Conservation (phyloP, 2,113 vertebrate species). For the Brachyhypopomus occidentalis region DNA sequence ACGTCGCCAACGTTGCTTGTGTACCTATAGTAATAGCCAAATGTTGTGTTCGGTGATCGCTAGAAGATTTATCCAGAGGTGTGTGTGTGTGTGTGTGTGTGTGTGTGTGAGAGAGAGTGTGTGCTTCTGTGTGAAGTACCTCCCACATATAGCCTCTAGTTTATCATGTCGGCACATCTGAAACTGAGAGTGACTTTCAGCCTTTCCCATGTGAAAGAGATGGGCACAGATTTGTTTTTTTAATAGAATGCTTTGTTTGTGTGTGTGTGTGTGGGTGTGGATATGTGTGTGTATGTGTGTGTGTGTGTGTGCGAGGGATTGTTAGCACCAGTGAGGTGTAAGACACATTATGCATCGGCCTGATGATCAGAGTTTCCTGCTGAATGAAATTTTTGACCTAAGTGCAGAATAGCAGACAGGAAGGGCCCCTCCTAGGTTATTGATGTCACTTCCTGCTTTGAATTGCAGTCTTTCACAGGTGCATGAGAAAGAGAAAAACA, state of each 20-base stretch:
- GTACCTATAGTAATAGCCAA: background rate
- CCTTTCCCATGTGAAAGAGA: constrained; percentile 29
- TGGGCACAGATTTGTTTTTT: background rate
- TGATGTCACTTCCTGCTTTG: constrained; percentile 55
- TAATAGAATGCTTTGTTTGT: constrained; percentile 9
- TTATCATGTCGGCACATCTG: constrained; percentile 27
- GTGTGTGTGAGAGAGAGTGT: constrained; percentile 1
- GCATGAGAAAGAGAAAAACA: constrained; percentile 35
- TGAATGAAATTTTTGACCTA: constrained; percentile 43
- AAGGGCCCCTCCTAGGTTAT: constrained; percentile 46
- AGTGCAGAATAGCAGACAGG: constrained; percentile 53
- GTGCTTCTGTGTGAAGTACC: background rate
- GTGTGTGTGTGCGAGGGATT: background rate
- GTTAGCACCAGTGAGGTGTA: background rate
- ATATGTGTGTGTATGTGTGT: background rate
- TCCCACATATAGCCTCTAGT: background rate
- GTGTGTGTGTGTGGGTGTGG: background rate
- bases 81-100: background rate
- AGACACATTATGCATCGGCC: background rate
- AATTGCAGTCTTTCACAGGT: constrained; percentile 43
- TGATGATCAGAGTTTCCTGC: constrained; percentile 54
- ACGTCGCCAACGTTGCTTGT: background rate
- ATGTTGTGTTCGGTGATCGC: background rate
- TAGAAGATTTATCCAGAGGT: background rate
- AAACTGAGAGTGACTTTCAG: constrained; percentile 1